Percentiles rank a stretch among this genome's conserved stretches.
Evolutionary conservation across 2,113 vertebrate species (phyloP).

Genomic region (Macquaria ambigua): DNA sequence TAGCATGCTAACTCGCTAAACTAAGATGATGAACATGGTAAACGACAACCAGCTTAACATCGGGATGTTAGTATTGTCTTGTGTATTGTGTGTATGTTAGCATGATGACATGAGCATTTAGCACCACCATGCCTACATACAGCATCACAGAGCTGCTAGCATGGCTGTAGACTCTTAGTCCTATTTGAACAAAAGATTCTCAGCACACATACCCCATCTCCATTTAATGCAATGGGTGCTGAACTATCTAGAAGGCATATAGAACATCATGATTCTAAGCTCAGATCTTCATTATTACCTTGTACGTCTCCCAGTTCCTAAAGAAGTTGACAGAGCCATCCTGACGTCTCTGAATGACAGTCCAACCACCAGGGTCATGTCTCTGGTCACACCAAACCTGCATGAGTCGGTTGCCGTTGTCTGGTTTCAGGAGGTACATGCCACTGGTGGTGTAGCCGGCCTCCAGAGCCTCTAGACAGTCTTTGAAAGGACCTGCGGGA

Average conservation of each 20-base stretch:
- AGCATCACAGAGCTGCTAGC: neutral
- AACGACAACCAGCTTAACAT: neutral
- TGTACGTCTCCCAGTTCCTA: constrained; percentile 97
- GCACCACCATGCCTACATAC: neutral
- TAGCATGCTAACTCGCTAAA: neutral
- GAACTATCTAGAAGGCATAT: neutral
- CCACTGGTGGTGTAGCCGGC: constrained; percentile 89
- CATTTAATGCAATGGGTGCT: neutral
- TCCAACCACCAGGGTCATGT: constrained; percentile 95
- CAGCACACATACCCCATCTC: neutral
- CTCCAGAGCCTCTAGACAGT: constrained; percentile 92
- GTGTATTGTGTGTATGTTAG: neutral
- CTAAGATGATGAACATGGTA: neutral
- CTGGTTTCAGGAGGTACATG: constrained; percentile 93
- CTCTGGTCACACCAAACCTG: constrained; percentile 96
- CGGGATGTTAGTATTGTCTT: neutral
- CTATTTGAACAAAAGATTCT: neutral
- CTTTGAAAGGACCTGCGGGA: constrained; percentile 90
- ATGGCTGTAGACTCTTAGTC: neutral
- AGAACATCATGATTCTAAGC: neutral
- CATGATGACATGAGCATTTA: neutral
- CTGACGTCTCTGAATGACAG: constrained; percentile 91
- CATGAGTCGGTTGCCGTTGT: constrained; percentile 92
- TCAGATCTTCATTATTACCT: constrained; percentile 81
- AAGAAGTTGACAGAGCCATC: constrained; percentile 96